Evolutionary conservation across 2,113 vertebrate species (phyloP), one percentile per base, ranked within the genome.

Genomic region (Forbesichthys papilliferus): DNA sequence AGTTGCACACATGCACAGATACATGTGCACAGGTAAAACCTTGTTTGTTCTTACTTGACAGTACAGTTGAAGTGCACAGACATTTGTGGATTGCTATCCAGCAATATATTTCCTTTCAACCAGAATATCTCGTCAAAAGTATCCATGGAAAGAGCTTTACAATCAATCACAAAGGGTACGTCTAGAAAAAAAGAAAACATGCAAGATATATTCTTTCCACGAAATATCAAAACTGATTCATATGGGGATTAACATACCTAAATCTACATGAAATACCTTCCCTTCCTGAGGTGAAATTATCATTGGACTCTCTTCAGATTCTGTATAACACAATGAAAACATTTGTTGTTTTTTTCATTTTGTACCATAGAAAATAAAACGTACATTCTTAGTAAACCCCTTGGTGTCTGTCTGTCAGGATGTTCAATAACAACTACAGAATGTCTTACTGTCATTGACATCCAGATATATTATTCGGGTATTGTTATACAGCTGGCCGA

Each of bases 191-290:
- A 74, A 68, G 18, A 48, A 18, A 6, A 71, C 56, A 71, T 11
- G 52, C 49, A 0, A 54, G 4, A 68, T 3, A 18, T 11, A 18
- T 11, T 0, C 10, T 51, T 51, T 66, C 53, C 49, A 18, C 51
- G 36, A 47, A 0, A 3, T n/a, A 48, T 16, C 2, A 9, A 48
- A 18, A 11, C 12, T 57, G 0, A n/a, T 36, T 60, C 14, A 4
- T 1, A 27, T 56, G 53, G 4, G n/a, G 0, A 56, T 0, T 42
- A 33, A 3, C 84, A 85, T 78, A 90, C 88, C 86, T 33, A 90
- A 13, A 62, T 86, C 77, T 46, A 90, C 85, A 5, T 6, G 0
- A 69, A 86, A 58, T 0, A 54, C 18, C 0, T 74, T 18, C 14
- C 62, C 36, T 0, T 20, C 3, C 0, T 0, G 12, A 1, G 88